These are phyloP conservation scores for Drosophila greeni DNA, from an alignment of 2,888 invertebrate species.

Conservation along the genomic window DNA sequence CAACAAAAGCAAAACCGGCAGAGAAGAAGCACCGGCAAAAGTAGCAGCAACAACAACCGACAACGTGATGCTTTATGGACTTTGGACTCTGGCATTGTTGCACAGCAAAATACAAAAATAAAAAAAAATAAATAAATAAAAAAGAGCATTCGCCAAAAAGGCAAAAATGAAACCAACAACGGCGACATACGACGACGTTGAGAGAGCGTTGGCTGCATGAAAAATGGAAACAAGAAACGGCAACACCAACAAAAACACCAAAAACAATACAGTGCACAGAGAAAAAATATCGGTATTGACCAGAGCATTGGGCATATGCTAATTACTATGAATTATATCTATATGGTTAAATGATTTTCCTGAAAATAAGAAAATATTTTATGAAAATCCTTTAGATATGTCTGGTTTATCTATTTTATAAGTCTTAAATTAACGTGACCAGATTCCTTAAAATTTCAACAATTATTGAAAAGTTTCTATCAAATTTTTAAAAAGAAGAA, in stretches of 20 bases:
- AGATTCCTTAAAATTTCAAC: too few relatives aligned
- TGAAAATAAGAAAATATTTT: not conserved
- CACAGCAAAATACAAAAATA: slow-evolving; percentile 22
- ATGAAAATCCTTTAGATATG: too few relatives aligned
- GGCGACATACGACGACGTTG: slow-evolving; percentile 10
- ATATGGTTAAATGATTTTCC: not conserved
- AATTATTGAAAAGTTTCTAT: too few relatives aligned
- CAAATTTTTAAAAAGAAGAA: too few relatives aligned
- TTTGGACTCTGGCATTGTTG: slow-evolving; percentile 56
- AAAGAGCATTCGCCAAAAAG: slow-evolving; percentile 63
- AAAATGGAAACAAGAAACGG: slow-evolving; percentile 68
- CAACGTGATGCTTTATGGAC: slow-evolving; percentile 72
- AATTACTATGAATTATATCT: not conserved
- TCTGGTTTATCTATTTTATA: too few relatives aligned
- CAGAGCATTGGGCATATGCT: not conserved
- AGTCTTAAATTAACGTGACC: too few relatives aligned
- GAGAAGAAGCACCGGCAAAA: slow-evolving; percentile 46
- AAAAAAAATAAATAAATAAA: slow-evolving; percentile 26
- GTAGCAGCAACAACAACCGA: slow-evolving; percentile 17
- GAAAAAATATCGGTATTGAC: slow-evolving; percentile 4
- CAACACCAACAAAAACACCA: slow-evolving; percentile 41
- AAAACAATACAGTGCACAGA: slow-evolving; percentile 24
- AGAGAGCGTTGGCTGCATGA: slow-evolving; percentile 59
- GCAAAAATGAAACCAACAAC: slow-evolving; percentile 62
- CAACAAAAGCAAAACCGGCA: slow-evolving; percentile 43